phyloP scores from a whole-genome alignment of 2,113 vertebrate species.

The Hypomesus transpacificus region DNA sequence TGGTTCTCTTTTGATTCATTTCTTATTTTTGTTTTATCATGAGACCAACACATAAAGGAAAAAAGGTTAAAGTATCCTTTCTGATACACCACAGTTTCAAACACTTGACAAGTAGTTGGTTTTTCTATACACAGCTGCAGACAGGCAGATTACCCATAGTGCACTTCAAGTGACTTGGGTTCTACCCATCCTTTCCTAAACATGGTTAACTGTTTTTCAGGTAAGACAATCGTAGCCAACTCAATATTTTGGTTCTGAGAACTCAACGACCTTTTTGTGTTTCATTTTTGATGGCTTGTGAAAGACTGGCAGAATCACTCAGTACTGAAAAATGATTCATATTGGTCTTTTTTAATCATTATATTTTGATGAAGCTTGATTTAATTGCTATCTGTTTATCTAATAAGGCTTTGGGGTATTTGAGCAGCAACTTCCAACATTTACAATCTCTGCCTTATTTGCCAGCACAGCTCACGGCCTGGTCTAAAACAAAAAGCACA shows the following conservation, averaged over 20 bases:
- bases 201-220: constrained; percentile 45
- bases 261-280: constrained; percentile 30
- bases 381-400: constrained; percentile 53
- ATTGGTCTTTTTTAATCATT: constrained; percentile 36
- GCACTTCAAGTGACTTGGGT: constrained; percentile 30
- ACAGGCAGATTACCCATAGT: constrained; percentile 50
- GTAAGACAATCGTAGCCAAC: constrained; percentile 60
- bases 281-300: constrained; percentile 34
- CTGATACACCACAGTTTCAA: constrained; percentile 71
- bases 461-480: constrained; percentile 50
- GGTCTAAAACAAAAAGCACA: constrained; percentile 44
- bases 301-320: constrained; percentile 15
- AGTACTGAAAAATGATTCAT: constrained; percentile 35
- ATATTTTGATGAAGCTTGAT: constrained; percentile 33
- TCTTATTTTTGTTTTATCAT: constrained; percentile 40
- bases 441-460: constrained; percentile 72
- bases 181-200: constrained; percentile 31
- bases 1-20: constrained; percentile 43
- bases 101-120: constrained; percentile 68
- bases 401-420: constrained; percentile 79
- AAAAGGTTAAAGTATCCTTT: constrained; percentile 58
- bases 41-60: constrained; percentile 63
- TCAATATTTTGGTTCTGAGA: constrained; percentile 59
- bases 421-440: constrained; percentile 74
- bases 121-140: constrained; percentile 69